Evolutionary conservation across 2,113 vertebrate species (phyloP), one percentile per base, ranked within the genome.

Genomic region (Gymnorhina tibicen): DNA sequence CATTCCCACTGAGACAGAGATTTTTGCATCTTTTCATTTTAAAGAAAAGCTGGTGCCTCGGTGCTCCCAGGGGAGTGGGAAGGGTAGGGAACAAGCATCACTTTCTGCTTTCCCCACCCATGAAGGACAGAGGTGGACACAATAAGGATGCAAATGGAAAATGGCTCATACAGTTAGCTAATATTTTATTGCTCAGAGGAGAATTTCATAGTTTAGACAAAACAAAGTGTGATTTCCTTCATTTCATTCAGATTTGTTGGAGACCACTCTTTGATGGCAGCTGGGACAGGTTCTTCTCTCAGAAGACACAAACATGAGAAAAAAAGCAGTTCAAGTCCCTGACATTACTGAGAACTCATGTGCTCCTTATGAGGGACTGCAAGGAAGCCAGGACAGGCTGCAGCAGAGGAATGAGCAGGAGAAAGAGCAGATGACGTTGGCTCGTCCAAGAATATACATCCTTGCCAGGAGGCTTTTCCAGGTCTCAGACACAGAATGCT

Each of bases 391-490:
- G 58, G 19, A 55, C 7, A 39, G 18, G 42, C 35, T 87, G 52
- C 14, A 67, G 62, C 39, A 90, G 20, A 46, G 26, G 16, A 53
- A 58, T 44, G 62, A 85, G 70, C 33, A 72, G 82, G 30, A 92
- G 21, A 22, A 82, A 63, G 9, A 75, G 30, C 62, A 79, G 60
- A 74, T 16, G 58, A 39, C 0, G 3, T 37, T 58, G 66, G 12
- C 69, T 89, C 0, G 0, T 75, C 67, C 70, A 70, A 66, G 78
- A 87, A 59, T 2, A 4, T 26, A 14, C 0, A 1, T 44, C 62
- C 67, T 78, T 79, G 41, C 19, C 56, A 67, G 32, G 32, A 89
- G 44, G 6, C 18, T 60, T 59, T 87, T 77, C 44, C 66, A 85
- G 59, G 32, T 42, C 66, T 74, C 73, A 81, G 56, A 23, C 22